Conservation (phyloP, 2,113 vertebrate genomes). For the Notarius quadriscutis region DNA sequence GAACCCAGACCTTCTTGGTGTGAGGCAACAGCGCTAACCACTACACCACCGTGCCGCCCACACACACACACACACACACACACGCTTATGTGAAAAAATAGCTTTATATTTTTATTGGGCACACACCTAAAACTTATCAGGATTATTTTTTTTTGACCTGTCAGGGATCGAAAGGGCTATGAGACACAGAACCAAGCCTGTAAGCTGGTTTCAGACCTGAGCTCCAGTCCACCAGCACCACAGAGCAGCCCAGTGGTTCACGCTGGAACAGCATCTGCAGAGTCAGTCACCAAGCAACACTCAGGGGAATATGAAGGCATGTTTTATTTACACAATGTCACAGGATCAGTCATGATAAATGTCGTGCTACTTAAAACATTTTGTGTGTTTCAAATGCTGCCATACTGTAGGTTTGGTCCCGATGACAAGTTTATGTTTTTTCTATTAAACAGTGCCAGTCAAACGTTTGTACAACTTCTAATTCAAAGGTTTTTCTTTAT, state of each 20-base stretch:
- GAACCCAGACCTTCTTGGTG: too few species aligned
- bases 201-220: slow-evolving; percentile 60
- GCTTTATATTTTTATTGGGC: neutral
- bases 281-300: slow-evolving; percentile 55
- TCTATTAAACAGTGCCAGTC: neutral
- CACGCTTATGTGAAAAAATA: neutral
- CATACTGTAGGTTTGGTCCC: neutral
- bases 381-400: neutral
- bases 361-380: slow-evolving; percentile 7
- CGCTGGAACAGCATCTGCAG: slow-evolving; percentile 43
- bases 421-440: neutral
- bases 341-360: slow-evolving; percentile 18
- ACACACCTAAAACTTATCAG: neutral
- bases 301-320: slow-evolving; percentile 5
- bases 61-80: neutral
- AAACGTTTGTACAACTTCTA: too few species aligned
- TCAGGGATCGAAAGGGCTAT: slow-evolving; percentile 66
- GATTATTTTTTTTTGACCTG: slow-evolving; percentile 6
- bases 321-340: slow-evolving; percentile 3
- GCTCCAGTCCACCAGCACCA: slow-evolving; percentile 46
- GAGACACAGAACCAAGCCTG: slow-evolving; percentile 49
- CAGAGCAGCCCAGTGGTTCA: slow-evolving; percentile 51
- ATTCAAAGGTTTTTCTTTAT: too few species aligned
- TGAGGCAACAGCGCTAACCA: too few species aligned
- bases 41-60: too few species aligned